Percentiles rank a stretch among this genome's conserved stretches.
These are phyloP conservation scores for Protophormia terraenovae DNA, from an alignment of 2,888 invertebrate species.

Conservation along the genomic window DNA sequence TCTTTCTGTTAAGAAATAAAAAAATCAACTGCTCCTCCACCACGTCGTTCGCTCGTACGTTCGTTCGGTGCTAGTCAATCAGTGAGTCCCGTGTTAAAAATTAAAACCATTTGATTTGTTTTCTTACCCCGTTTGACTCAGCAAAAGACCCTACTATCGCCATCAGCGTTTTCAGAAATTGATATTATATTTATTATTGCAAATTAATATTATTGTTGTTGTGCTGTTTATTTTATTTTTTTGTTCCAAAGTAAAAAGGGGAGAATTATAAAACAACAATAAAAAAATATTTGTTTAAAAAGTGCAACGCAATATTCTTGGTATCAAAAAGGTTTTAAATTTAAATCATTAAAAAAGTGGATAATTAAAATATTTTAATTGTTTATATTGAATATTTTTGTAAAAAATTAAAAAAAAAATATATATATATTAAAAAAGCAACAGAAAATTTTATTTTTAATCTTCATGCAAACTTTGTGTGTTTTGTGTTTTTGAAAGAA, in stretches of 20 bases:
- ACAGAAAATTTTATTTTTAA: no score
- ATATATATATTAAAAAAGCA: background rate
- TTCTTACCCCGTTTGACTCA: slow-evolving; percentile 45
- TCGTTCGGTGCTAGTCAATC: slow-evolving; percentile 27
- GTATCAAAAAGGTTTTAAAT: background rate
- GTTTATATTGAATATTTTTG: no score
- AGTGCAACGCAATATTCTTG: slow-evolving; percentile 42
- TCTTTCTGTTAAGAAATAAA: background rate
- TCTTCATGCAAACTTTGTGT: no score
- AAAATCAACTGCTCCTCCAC: background rate
- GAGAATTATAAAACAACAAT: background rate
- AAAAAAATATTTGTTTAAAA: slow-evolving; percentile 16
- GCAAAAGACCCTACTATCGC: slow-evolving; percentile 35
- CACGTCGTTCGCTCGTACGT: slow-evolving; percentile 41
- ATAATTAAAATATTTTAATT: background rate
- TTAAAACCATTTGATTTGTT: slow-evolving; percentile 4
- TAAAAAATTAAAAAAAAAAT: background rate
- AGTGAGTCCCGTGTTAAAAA: slow-evolving; percentile 24
- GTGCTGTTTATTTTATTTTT: background rate
- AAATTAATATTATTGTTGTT: slow-evolving; percentile 30
- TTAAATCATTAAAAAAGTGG: background rate
- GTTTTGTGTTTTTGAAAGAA: slow-evolving; percentile 5
- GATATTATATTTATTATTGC: slow-evolving; percentile 25
- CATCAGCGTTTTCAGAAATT: slow-evolving; percentile 27
- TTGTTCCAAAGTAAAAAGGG: slow-evolving; percentile 8